Conservation (phyloP, 2,113 vertebrate species). For the rat (Rattus norvegicus) region DNA sequence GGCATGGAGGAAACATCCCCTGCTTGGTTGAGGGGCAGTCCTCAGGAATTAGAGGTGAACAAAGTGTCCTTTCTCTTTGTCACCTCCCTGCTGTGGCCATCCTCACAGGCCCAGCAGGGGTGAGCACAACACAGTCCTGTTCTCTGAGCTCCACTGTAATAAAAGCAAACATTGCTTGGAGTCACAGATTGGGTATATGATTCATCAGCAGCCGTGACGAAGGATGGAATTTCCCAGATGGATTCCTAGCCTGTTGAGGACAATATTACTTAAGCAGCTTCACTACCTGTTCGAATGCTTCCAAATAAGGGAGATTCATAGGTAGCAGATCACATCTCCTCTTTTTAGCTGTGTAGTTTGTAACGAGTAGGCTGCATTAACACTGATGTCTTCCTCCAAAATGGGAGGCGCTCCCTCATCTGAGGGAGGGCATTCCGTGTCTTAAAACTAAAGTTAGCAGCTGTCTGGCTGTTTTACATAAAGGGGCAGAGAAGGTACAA, state of each 20-base stretch:
- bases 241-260: background rate
- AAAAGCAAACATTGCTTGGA: background rate
- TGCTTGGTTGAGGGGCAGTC: background rate
- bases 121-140: background rate
- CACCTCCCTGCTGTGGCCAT: background rate
- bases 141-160: background rate
- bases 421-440: background rate
- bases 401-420: background rate
- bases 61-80: background rate
- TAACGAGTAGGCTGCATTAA: conserved; percentile 7
- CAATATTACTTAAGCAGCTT: background rate
- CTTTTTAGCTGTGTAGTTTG: conserved; percentile 1
- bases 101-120: background rate
- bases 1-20: background rate
- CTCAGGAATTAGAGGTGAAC: background rate
- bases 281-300: background rate
- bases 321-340: background rate
- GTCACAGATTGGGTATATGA: conserved; percentile 4
- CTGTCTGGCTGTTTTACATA: background rate
- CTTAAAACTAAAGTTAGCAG: conserved; percentile 53
- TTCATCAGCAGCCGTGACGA: background rate
- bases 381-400: background rate
- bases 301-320: conserved; percentile 28
- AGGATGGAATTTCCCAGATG: conserved; percentile 26
- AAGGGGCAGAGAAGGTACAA: background rate